phyloP scores from a whole-genome alignment of 2,888 invertebrate genomes.

The Hirtodrosophila cameraria region DNA sequence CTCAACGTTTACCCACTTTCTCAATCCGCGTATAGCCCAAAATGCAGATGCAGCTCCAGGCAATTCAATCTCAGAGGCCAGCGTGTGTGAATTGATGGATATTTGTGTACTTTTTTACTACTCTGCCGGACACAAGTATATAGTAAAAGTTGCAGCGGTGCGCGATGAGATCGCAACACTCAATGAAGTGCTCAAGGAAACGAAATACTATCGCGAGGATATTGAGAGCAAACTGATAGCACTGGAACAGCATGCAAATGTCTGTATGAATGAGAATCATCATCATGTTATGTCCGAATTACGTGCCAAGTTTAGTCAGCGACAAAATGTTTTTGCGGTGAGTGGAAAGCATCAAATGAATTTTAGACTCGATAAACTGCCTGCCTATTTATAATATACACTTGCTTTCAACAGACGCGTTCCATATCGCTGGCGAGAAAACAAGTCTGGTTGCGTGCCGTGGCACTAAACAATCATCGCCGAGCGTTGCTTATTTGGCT shows the following conservation, averaged over 20 bases:
- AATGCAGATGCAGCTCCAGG: slow-evolving; percentile 67
- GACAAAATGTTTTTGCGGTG: slow-evolving; percentile 83
- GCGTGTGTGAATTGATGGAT: slow-evolving; percentile 82
- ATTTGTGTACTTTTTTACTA: slow-evolving; percentile 83
- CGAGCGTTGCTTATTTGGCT: slow-evolving; percentile 85
- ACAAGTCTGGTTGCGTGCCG: slow-evolving; percentile 88
- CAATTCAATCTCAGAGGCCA: slow-evolving; percentile 67
- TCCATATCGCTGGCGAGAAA: slow-evolving; percentile 87
- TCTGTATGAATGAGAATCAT: slow-evolving; percentile 79
- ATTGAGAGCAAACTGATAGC: slow-evolving; percentile 79
- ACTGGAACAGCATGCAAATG: slow-evolving; percentile 76
- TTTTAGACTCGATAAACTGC: background rate
- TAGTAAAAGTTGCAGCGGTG: slow-evolving; percentile 83
- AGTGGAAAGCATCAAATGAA: slow-evolving; percentile 9
- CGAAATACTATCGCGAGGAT: slow-evolving; percentile 81
- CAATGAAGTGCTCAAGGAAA: slow-evolving; percentile 83
- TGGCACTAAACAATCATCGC: slow-evolving; percentile 86
- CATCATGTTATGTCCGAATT: slow-evolving; percentile 81
- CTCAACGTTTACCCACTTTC: slow-evolving; percentile 74
- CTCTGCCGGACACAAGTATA: slow-evolving; percentile 83
- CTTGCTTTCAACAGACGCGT: slow-evolving; percentile 74
- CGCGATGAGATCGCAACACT: slow-evolving; percentile 83
- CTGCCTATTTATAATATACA: background rate
- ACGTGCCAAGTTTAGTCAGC: slow-evolving; percentile 80
- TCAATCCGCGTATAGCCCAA: slow-evolving; percentile 62